Conservation (phyloP, 2,888 invertebrate genomes). For the Amphipyra berbera region DNA sequence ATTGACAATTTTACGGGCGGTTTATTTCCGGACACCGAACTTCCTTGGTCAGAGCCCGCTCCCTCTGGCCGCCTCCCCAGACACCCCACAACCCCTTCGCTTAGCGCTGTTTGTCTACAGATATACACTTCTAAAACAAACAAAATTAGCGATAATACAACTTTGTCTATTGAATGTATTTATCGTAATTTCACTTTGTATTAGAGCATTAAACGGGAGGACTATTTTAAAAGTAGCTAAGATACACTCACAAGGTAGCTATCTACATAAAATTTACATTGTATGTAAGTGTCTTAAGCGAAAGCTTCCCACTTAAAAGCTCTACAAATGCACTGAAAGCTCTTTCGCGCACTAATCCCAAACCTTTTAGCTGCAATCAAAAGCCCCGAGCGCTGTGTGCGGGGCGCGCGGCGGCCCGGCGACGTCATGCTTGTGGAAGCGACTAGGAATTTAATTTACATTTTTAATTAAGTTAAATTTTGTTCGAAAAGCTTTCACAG, state of each 20-base stretch:
- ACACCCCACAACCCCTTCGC: conserved; percentile 74
- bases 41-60: conserved; percentile 82
- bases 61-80: conserved; percentile 68
- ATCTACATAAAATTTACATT: conserved; percentile 88
- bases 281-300: conserved; percentile 90
- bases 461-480: conserved; percentile 90
- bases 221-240: conserved; percentile 52
- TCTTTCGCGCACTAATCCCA: conserved; percentile 90
- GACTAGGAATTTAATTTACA: conserved; percentile 90
- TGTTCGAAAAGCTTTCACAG: conserved; percentile 90
- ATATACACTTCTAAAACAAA: conserved; percentile 65
- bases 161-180: conserved; percentile 29
- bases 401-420: conserved; percentile 68
- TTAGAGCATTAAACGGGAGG: conserved; percentile 47
- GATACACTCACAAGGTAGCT: conserved; percentile 72
- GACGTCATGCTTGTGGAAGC: conserved; percentile 89
- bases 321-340: conserved; percentile 90
- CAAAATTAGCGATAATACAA: conserved; percentile 45
- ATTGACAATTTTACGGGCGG: conserved; percentile 93
- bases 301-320: conserved; percentile 90
- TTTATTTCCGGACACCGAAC: conserved; percentile 91
- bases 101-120: conserved; percentile 68
- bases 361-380: conserved; percentile 91
- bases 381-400: conserved; percentile 85
- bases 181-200: conserved; percentile 31